A percentile compares a stretch with the other conserved stretches of the same genome.
Evolutionary conservation across 1,140 invertebrate genomes (phyloP).

Genomic region (Anthonomus grandis): DNA sequence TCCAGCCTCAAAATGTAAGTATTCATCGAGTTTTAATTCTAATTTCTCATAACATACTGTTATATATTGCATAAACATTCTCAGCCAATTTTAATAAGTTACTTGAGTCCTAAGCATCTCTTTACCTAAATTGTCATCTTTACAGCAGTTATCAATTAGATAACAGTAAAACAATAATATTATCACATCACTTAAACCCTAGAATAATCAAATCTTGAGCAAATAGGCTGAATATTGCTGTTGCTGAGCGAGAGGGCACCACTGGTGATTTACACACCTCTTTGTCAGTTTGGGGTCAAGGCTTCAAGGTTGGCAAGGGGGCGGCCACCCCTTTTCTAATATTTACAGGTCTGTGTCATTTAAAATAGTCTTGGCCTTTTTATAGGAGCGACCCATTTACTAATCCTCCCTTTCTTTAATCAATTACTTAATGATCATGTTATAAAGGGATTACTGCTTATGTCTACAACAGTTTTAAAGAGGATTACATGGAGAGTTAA

Average conservation of each 20-base stretch:
- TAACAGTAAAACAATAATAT: background rate
- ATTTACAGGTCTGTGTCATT: no score
- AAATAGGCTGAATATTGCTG: background rate
- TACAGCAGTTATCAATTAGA: background rate
- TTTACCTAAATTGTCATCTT: background rate
- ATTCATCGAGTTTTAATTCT: background rate
- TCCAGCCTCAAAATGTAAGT: slow-evolving; percentile 19
- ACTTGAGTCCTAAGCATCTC: background rate
- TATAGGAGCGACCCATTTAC: slow-evolving; percentile 3
- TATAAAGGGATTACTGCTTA: background rate
- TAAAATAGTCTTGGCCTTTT: background rate
- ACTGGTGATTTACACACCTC: background rate
- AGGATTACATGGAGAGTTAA: background rate
- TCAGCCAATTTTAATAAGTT: background rate
- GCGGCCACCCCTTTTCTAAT: slow-evolving; percentile 18
- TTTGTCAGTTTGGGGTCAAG: slow-evolving; percentile 20
- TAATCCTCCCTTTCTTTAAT: slow-evolving; percentile 4
- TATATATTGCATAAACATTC: background rate
- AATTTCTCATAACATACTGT: background rate
- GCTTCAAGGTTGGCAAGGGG: slow-evolving; percentile 24
- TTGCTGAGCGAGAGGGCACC: slow-evolving; percentile 1
- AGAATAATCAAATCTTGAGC: background rate
- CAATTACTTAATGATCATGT: background rate
- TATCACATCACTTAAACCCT: background rate
- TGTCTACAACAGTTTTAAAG: background rate